Percentiles rank a stretch among this genome's conserved stretches.
Conservation (phyloP, 2,797 vertebrate species). For the Pelodytes ibericus region DNA sequence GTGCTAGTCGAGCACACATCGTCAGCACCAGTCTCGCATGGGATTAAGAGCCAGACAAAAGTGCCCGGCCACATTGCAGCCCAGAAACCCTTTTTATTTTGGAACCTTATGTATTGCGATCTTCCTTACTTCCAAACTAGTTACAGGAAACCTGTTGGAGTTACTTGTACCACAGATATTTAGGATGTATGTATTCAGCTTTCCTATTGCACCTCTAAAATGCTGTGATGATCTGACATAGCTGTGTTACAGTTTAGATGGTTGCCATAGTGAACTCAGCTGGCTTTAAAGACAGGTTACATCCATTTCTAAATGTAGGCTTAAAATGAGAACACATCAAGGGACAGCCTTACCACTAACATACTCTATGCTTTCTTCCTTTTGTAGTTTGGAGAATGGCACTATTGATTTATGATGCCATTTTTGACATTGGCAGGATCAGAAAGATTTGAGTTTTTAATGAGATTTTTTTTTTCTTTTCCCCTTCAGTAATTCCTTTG, state of each 20-base stretch:
- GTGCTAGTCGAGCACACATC: too few species aligned
- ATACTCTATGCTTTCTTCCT: slow-evolving; percentile 17
- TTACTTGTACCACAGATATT: not conserved
- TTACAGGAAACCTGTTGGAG: slow-evolving; percentile 1
- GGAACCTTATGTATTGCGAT: too few species aligned
- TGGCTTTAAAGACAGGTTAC: slow-evolving; percentile 45
- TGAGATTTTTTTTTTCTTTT: slow-evolving; percentile 42
- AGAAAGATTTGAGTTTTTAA: slow-evolving; percentile 53
- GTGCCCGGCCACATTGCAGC: too few species aligned
- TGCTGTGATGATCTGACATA: slow-evolving; percentile 2
- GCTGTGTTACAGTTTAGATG: not conserved
- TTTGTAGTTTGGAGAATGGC: slow-evolving; percentile 45
- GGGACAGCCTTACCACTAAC: slow-evolving; percentile 18
- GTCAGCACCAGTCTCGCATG: too few species aligned
- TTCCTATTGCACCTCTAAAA: not conserved
- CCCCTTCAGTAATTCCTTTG: slow-evolving; percentile 30
- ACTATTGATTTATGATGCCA: slow-evolving; percentile 48
- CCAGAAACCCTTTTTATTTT: too few species aligned
- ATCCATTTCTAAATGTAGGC: slow-evolving; percentile 44
- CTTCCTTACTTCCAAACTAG: too few species aligned
- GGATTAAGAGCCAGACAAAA: too few species aligned
- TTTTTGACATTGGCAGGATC: slow-evolving; percentile 54
- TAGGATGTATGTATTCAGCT: not conserved
- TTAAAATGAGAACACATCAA: slow-evolving; percentile 46
- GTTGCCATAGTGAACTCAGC: slow-evolving; percentile 33